Evolutionary conservation across 2,113 vertebrate species (phyloP).

Genomic region (Planiliza haematocheilus): DNA sequence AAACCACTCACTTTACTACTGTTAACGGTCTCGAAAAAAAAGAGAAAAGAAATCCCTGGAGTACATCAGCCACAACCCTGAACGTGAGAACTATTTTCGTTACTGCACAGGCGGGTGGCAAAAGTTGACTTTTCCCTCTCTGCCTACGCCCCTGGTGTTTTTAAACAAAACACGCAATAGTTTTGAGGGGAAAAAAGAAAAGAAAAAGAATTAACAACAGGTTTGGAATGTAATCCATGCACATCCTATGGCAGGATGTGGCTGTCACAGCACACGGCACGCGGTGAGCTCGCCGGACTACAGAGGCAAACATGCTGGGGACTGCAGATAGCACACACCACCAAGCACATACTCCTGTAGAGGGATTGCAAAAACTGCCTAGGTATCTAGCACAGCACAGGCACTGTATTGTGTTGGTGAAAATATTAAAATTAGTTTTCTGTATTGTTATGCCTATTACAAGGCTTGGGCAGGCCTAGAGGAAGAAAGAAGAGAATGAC

Average conservation of each 20-base stretch:
- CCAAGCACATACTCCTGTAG: slow-evolving; percentile 4
- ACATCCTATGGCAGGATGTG: slow-evolving; percentile 69
- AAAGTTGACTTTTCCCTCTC: slow-evolving; percentile 63
- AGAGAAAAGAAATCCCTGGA: slow-evolving; percentile 8
- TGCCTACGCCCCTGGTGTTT: slow-evolving; percentile 64
- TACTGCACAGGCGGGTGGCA: slow-evolving; percentile 44
- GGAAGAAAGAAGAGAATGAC: not conserved
- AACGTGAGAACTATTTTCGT: slow-evolving; percentile 66
- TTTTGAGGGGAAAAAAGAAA: slow-evolving; percentile 9
- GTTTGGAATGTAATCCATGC: slow-evolving; percentile 68
- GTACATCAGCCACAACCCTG: not conserved
- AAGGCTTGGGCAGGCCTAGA: not conserved
- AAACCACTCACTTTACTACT: not conserved
- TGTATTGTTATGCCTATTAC: not conserved
- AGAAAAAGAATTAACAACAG: slow-evolving; percentile 64
- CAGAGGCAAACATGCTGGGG: slow-evolving; percentile 43
- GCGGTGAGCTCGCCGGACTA: slow-evolving; percentile 36
- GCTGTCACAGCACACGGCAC: slow-evolving; percentile 44
- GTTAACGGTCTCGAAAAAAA: not conserved
- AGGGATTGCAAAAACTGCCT: not conserved
- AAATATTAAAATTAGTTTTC: not conserved
- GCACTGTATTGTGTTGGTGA: not conserved
- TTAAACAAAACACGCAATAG: slow-evolving; percentile 66
- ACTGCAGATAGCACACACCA: slow-evolving; percentile 52
- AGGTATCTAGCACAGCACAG: not conserved